A percentile compares a stretch with the other conserved stretches of the same genome.
Evolutionary conservation across 1,140 invertebrate genomes (phyloP).

Genomic region (Ephestia elutella): DNA sequence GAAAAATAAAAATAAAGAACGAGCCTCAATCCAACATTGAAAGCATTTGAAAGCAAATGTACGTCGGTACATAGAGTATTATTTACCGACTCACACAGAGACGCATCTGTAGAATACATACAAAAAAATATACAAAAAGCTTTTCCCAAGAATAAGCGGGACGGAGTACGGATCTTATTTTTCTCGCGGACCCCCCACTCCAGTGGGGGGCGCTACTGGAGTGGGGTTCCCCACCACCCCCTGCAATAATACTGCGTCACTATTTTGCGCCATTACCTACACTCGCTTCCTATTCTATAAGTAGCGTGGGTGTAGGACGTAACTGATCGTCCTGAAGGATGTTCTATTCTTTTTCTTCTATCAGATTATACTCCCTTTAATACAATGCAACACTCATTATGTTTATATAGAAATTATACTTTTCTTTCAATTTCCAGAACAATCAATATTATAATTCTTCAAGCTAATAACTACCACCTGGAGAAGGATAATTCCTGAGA

Average conservation of each 20-base stretch:
- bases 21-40: no score
- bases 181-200: slow-evolving; percentile 53
- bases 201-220: slow-evolving; percentile 26
- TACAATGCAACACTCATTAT: no score
- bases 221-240: slow-evolving; percentile 45
- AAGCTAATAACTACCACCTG: no score
- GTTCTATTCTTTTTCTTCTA: no score
- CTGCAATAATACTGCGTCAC: slow-evolving; percentile 75
- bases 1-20: no score
- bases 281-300: slow-evolving; percentile 73
- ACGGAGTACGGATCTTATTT: slow-evolving; percentile 70
- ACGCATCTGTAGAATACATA: slow-evolving; percentile 45
- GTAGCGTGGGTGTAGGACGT: slow-evolving; percentile 49
- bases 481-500: no score
- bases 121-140: slow-evolving; percentile 64
- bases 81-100: slow-evolving; percentile 49
- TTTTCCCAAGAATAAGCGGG: slow-evolving; percentile 70
- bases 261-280: slow-evolving; percentile 75
- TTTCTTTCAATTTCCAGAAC: no score
- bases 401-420: no score
- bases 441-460: no score
- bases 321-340: no score
- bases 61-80: slow-evolving; percentile 30
- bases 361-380: no score
- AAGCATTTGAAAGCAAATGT: no score